Percentiles rank a stretch among this genome's conserved stretches.
These are phyloP conservation scores for Varanus komodoensis DNA, from an alignment of 2,113 vertebrate species.

Conservation along the genomic window DNA sequence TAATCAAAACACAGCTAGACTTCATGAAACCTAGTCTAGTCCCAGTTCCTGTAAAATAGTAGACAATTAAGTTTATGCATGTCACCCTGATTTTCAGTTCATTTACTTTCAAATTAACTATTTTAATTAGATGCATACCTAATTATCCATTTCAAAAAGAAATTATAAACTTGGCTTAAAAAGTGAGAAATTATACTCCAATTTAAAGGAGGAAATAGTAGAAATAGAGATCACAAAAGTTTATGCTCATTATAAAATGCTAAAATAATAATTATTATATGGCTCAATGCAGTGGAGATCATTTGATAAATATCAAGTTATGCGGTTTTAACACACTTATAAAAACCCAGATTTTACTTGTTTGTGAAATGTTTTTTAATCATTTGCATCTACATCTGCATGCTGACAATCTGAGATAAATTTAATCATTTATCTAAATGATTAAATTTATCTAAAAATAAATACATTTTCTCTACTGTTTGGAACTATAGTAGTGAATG, in stretches of 20 bases:
- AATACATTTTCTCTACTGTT: neutral
- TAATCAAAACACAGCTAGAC: neutral
- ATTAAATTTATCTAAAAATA: neutral
- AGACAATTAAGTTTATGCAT: neutral
- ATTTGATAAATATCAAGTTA: neutral
- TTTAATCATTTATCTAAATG: no score
- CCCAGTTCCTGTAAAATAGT: neutral
- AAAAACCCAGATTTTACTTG: neutral
- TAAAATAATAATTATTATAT: neutral
- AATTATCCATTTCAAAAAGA: neutral
- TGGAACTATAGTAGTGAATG: neutral
- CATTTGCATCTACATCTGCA: neutral
- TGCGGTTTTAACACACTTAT: neutral
- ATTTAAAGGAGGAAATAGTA: neutral
- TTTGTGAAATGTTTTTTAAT: neutral
- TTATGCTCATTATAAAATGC: slow-evolving; percentile 8
- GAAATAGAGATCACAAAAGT: neutral
- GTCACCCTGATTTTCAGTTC: neutral
- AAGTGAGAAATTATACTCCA: neutral
- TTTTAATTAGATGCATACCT: neutral
- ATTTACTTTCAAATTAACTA: neutral
- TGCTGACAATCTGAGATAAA: neutral
- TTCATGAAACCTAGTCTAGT: neutral
- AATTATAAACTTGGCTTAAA: neutral
- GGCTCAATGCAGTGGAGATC: neutral